Percentiles rank a stretch among this genome's conserved stretches.
phyloP scores from a whole-genome alignment of 2,113 vertebrate genomes.

The Notothenia rossii region DNA sequence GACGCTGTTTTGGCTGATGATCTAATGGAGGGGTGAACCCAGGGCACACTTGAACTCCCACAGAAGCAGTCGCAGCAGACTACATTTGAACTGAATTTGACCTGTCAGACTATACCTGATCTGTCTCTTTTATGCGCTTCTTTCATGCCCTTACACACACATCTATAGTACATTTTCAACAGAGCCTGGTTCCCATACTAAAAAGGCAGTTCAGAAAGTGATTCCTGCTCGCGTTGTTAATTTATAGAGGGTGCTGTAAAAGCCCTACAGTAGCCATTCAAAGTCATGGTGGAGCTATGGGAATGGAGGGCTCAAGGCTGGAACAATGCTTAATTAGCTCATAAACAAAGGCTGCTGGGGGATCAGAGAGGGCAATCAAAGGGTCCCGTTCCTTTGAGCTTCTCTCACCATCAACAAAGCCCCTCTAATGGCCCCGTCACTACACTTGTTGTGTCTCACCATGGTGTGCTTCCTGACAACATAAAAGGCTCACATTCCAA shows the following conservation, averaged over 20 bases:
- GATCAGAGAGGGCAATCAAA: conserved; percentile 80
- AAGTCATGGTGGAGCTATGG: conserved; percentile 59
- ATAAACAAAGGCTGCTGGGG: conserved; percentile 83
- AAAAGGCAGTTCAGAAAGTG: conserved; percentile 34
- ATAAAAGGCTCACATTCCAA: conserved; percentile 81
- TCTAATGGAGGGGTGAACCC: conserved; percentile 50
- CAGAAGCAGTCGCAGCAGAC: conserved; percentile 51
- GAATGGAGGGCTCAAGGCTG: conserved; percentile 33
- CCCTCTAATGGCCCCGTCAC: conserved; percentile 74
- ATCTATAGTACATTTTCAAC: conserved; percentile 4
- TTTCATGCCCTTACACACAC: background rate
- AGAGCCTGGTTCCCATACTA: conserved; percentile 39
- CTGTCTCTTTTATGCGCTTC: conserved; percentile 21
- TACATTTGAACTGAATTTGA: conserved; percentile 70
- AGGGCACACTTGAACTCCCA: conserved; percentile 79
- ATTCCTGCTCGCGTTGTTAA: conserved; percentile 58
- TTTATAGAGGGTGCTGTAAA: conserved; percentile 73
- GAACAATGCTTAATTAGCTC: conserved; percentile 86
- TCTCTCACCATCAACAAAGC: conserved; percentile 75
- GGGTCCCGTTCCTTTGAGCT: conserved; percentile 72
- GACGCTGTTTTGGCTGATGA: conserved; percentile 46
- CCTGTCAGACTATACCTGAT: conserved; percentile 39
- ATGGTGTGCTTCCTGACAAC: conserved; percentile 82
- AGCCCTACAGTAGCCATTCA: conserved; percentile 68
- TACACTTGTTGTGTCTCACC: conserved; percentile 85